Evolutionary conservation across 2,113 vertebrate species (phyloP).

Genomic region (Macrotis lagotis): DNA sequence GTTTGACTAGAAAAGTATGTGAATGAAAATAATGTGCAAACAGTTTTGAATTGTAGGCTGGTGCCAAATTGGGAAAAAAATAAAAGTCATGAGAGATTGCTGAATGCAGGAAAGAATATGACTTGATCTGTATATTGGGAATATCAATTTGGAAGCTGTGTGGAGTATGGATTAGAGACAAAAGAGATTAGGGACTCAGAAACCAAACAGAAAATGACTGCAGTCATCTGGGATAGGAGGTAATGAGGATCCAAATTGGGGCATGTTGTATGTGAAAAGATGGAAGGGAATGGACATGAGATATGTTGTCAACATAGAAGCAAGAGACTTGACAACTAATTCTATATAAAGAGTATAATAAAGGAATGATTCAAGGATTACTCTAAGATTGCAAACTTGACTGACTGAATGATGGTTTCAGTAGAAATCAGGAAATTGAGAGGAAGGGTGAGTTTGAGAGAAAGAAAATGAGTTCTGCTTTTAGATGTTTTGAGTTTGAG

Average conservation of each 20-base stretch:
- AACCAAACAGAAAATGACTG: background rate
- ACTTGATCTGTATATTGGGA: background rate
- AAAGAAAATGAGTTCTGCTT: background rate
- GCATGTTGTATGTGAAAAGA: background rate
- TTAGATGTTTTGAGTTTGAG: background rate
- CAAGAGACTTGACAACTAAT: background rate
- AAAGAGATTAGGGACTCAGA: background rate
- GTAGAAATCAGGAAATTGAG: background rate
- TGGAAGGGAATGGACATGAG: background rate
- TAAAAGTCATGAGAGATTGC: background rate
- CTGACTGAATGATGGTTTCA: background rate
- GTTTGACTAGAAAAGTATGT: background rate
- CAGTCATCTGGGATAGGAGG: background rate
- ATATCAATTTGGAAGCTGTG: background rate
- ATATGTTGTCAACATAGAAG: background rate
- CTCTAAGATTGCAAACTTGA: background rate
- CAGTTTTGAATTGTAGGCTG: background rate
- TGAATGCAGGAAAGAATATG: background rate
- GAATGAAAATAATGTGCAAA: background rate
- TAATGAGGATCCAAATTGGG: background rate
- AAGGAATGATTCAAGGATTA: background rate
- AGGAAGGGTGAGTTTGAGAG: background rate
- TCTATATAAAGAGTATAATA: background rate
- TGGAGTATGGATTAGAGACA: background rate
- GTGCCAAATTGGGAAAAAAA: background rate